Conservation (phyloP, 1,140 invertebrate genomes). For the Trinorchestia longiramus region DNA sequence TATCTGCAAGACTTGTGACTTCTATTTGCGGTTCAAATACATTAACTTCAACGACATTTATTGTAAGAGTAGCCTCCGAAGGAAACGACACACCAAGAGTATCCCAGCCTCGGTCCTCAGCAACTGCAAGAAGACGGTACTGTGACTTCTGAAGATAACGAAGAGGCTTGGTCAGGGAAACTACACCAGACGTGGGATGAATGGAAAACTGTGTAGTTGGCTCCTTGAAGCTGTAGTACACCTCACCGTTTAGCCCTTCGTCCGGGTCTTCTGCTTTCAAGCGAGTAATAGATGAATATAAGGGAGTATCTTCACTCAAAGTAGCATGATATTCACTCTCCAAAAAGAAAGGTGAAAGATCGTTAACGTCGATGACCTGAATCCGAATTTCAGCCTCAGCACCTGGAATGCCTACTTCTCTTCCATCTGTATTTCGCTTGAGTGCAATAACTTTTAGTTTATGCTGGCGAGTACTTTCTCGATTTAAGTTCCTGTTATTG, state of each 20-base stretch:
- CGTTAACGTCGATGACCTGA: conserved; percentile 69
- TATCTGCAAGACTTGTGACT: conserved; percentile 80
- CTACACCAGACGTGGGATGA: conserved; percentile 90
- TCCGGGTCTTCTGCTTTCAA: conserved; percentile 92
- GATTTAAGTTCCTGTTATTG: conserved; percentile 49
- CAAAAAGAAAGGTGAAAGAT: conserved; percentile 92
- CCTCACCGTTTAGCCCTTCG: conserved; percentile 92
- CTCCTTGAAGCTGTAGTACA: conserved; percentile 94
- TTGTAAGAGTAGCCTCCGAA: conserved; percentile 80
- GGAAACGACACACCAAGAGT: conserved; percentile 71
- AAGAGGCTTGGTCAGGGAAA: conserved; percentile 85
- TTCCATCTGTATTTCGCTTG: conserved; percentile 19
- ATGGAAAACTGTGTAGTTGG: conserved; percentile 87
- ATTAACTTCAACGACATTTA: conserved; percentile 88
- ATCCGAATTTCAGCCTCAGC: conserved; percentile 44
- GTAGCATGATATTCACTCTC: conserved; percentile 85
- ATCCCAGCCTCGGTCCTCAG: conserved; percentile 81
- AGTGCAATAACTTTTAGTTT: conserved; percentile 49
- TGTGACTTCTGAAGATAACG: conserved; percentile 78
- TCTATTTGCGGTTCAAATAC: conserved; percentile 86
- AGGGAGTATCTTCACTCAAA: conserved; percentile 89
- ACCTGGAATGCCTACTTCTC: conserved; percentile 44
- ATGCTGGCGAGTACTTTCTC: conserved; percentile 40
- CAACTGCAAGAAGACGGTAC: conserved; percentile 84
- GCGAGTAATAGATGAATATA: conserved; percentile 76